Conservation (phyloP, 2,113 vertebrate species). For the Arothron firmamentum region DNA sequence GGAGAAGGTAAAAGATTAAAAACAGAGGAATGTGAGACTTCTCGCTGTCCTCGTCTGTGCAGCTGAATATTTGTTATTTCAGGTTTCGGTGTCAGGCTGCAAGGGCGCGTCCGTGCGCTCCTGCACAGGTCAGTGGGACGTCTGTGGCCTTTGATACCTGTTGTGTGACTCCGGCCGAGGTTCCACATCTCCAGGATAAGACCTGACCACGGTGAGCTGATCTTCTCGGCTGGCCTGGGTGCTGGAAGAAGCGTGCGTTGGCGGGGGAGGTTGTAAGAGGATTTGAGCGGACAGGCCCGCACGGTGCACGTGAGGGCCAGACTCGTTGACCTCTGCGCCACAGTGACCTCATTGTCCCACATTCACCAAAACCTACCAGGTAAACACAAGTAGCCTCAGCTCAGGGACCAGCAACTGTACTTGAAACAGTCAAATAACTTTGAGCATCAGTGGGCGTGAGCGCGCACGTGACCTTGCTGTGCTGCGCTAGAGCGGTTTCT, state of each 20-base stretch:
- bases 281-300: constrained; percentile 46
- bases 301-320: constrained; percentile 57
- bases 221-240: constrained; percentile 53
- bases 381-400: constrained; percentile 12
- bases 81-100: background rate
- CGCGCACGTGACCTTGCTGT: background rate
- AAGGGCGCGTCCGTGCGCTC: background rate
- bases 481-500: background rate
- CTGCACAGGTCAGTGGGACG: background rate
- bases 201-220: constrained; percentile 48
- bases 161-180: constrained; percentile 53
- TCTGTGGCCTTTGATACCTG: constrained; percentile 52
- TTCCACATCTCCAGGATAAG: constrained; percentile 56
- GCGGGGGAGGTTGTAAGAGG: constrained; percentile 64
- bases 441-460: background rate
- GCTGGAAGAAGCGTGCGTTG: constrained; percentile 41
- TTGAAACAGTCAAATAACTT: background rate
- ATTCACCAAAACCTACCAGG: constrained; percentile 40
- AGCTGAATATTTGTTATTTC: background rate
- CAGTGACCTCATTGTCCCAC: constrained; percentile 57
- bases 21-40: too few species aligned
- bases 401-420: background rate
- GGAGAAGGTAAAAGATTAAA: too few species aligned
- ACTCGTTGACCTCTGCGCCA: constrained; percentile 48
- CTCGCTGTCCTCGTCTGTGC: too few species aligned